Evolutionary conservation across 92 coral and sea anemone genomes (phyloP), one percentile per base, ranked within the genome.

Genomic region (Parazoanthus atlanticus): DNA sequence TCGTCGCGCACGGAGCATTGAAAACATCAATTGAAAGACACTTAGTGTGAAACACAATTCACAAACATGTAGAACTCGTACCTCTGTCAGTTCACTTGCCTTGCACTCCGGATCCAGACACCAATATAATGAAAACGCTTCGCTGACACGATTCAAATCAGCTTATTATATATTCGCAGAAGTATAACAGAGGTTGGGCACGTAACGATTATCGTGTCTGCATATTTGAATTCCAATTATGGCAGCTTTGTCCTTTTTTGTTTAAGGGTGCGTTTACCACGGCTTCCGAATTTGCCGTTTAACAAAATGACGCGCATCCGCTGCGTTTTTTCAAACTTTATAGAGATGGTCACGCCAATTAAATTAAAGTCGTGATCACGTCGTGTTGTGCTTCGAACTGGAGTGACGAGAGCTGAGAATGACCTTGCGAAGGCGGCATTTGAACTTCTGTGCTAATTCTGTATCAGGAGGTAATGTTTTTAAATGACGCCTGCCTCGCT

Each of bases 221-320:
- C 21, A 30, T 72, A 31, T 72, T 29, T 72, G 76, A 25, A 11
- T 32, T 12, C 76, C 76, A 29, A 72, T 72, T 72, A 32, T 72
- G 76, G 76, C 38, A 32, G 23, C 19, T 72, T 72, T 72, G 16
- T 72, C 76, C 76, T 29, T 72, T 72, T 72, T 72, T 72, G 76
- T 72, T 30, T 61, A 61, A 61, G 69, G 69, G 69, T 21, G 69
- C n/a, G 69, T 23, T 61, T 21, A 21, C 69, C 69, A 61, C 28
- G 7, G 69, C 28, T 21, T 61, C 69, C 69, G 69, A 0, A 23
- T 23, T 61, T 25, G 3, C 69, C 26, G 28, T 61, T 5, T 61
- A 61, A 56, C 38, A 56, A 61, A 61, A 61, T 61, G 69, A 61
- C 69, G 69, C 5, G 26, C 28, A 19, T 61, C 69, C 69, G 69